Conservation (phyloP, 2,797 vertebrate species). For the Danio choprae region DNA sequence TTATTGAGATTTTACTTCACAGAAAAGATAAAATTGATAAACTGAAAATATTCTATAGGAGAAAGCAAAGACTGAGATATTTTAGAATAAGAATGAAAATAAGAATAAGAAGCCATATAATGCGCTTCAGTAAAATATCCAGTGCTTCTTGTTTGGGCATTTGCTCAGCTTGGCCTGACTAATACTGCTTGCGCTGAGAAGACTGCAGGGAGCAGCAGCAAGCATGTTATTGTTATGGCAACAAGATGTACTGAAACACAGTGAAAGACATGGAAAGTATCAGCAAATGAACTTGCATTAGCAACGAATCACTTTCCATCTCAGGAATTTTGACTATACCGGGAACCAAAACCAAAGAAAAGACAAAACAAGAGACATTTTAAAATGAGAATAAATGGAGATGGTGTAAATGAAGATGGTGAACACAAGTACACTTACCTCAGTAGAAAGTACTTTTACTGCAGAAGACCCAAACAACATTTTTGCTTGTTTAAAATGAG, state of each 20-base stretch:
- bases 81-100: too few species aligned
- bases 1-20: too few species aligned
- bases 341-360: neutral
- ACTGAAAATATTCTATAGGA: too few species aligned
- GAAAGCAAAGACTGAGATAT: too few species aligned
- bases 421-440: too few species aligned
- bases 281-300: neutral
- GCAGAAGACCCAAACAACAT: too few species aligned
- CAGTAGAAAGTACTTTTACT: too few species aligned
- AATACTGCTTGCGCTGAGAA: constrained; percentile 1
- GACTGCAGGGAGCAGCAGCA: constrained; percentile 24
- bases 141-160: neutral
- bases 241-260: neutral
- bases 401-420: too few species aligned
- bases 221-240: constrained; percentile 14
- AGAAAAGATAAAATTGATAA: too few species aligned
- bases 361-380: neutral
- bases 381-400: neutral
- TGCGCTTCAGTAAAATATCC: neutral
- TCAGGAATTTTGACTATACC: neutral
- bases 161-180: neutral
- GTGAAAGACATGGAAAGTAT: neutral
- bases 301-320: neutral
- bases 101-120: neutral
- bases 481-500: too few species aligned